phyloP scores from a whole-genome alignment of 1,140 invertebrate species.

The Eupristina koningsbergeri region DNA sequence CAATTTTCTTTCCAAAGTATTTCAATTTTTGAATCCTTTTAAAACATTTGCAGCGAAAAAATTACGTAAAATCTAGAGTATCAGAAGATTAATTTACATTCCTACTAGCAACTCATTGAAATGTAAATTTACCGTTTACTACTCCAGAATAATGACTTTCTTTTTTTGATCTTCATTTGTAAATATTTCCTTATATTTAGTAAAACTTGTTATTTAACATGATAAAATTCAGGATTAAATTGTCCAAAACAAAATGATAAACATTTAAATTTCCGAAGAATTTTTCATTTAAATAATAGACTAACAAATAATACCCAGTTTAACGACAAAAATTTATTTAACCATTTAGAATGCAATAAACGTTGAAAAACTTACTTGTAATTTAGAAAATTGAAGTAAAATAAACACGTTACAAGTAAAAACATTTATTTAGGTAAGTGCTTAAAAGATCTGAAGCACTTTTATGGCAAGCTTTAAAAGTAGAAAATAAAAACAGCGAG shows the following conservation, averaged over 20 bases:
- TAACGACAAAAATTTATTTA: not conserved
- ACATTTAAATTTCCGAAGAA: not conserved
- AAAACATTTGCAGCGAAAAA: too few relatives aligned
- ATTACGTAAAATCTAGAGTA: not conserved
- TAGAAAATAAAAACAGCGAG: slow-evolving; percentile 6
- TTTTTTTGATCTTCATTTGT: not conserved
- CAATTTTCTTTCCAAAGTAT: too few relatives aligned
- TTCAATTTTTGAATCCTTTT: too few relatives aligned
- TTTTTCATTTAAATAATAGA: not conserved
- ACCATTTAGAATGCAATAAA: not conserved
- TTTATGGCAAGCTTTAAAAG: slow-evolving; percentile 13
- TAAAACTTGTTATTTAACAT: not conserved
- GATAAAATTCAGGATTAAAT: too few relatives aligned
- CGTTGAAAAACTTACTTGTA: not conserved
- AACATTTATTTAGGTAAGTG: slow-evolving; percentile 10
- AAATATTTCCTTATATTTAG: not conserved
- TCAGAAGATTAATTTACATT: not conserved
- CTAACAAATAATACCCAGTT: not conserved
- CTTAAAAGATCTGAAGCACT: slow-evolving; percentile 6
- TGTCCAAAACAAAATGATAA: too few relatives aligned
- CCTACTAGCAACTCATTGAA: not conserved
- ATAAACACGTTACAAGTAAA: not conserved
- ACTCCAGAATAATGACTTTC: not conserved
- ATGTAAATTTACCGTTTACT: not conserved
- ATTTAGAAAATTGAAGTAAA: not conserved